Base-by-base conservation (phyloP, 2,797 vertebrate genomes). In the Spondyliosoma cantharus region DNA sequence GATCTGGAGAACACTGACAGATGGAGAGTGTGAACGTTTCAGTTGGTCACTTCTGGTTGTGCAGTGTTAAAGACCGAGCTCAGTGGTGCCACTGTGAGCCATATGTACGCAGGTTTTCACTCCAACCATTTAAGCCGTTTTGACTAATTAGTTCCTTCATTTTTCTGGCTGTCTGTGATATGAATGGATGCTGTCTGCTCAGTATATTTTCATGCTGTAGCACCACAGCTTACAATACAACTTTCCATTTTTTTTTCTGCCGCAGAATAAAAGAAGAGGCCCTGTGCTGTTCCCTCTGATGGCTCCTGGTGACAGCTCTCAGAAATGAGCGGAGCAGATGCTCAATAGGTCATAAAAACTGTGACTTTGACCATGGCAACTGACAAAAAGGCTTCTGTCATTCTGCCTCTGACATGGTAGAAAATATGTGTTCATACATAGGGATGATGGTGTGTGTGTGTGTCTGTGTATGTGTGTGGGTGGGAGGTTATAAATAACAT, bases 1-100 rank as follows among this genome's bases (percentile, higher is more conserved):
- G 22, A 20, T 42, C 22, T 66, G 5, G 59, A 9, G 24, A 19
- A 59, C 4, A 8, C 57, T 60, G 81, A 75, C 84, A 84, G 87
- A 84, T 82, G 84, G 75, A 77, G 29, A 24, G 56, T 52, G 61
- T 74, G 48, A 53, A 8, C n/a, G 24, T 56, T 70, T 70, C 53
- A 53, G 3, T 56, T 7, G 70, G 66, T 78, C 68, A 66, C 12
- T 61, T 69, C 53, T 46, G 76, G 50, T 48, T 72, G 43, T 53
- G 54, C 49, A 2, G 58, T 32, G 80, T 76, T 65, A 69, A 73
- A 81, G 57, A 45, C 48, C 4, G 29, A 68, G 56, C 77, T 74
- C 74, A 54, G 82, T 68, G 74, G 73, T 75, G 56, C 71, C 70
- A 69, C 81, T 66, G 81, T 66, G 86, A 73, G 67, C 83, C 83